phyloP scores from a whole-genome alignment of 2,797 vertebrate species.

The Leucoraja ocellata region DNA sequence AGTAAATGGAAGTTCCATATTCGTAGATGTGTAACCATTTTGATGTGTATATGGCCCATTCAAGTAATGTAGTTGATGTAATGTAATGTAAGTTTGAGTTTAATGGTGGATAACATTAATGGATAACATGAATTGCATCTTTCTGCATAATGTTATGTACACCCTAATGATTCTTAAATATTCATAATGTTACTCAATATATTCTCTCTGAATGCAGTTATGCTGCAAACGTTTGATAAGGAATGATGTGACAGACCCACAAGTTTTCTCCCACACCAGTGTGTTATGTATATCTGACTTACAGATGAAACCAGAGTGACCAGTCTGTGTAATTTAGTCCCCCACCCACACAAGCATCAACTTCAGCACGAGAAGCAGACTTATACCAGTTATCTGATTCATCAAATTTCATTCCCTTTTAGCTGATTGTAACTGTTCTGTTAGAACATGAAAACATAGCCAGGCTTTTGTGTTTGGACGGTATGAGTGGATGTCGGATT shows the following conservation, averaged over 20 bases:
- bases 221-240: neutral
- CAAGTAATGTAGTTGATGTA: neutral
- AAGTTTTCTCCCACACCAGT: neutral
- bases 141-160: neutral
- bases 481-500: neutral
- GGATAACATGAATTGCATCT: neutral
- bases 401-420: slow-evolving; percentile 17
- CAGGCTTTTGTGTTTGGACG: neutral
- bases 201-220: neutral
- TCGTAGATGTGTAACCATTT: neutral
- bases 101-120: neutral
- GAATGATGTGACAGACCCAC: neutral
- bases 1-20: neutral
- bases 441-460: neutral
- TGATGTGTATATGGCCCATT: neutral
- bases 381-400: neutral
- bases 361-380: neutral
- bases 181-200: neutral
- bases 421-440: neutral
- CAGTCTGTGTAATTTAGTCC: neutral
- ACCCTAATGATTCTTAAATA: neutral
- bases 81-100: neutral
- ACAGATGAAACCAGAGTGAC: neutral
- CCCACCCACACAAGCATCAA: neutral
- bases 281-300: slow-evolving; percentile 16